Conservation (phyloP, 2,797 vertebrate species). For the Sebastes taczanowskii region DNA sequence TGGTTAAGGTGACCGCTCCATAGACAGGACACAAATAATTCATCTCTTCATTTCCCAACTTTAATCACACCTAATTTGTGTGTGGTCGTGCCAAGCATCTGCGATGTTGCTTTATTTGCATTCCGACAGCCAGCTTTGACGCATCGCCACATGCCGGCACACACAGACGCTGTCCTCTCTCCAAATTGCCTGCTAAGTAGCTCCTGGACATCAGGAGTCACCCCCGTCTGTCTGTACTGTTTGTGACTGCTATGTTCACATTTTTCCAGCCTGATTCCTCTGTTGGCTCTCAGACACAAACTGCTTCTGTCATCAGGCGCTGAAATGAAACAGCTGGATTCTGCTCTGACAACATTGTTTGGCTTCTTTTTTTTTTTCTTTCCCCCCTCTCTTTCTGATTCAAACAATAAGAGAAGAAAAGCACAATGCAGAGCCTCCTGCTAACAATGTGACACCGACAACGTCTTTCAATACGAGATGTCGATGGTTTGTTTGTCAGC, state of each 20-base stretch:
- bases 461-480: conserved; percentile 20
- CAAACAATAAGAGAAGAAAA: conserved; percentile 34
- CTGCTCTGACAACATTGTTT: conserved; percentile 20
- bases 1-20: neutral
- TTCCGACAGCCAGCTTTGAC: conserved; percentile 57
- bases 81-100: conserved; percentile 43
- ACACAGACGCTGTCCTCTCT: conserved; percentile 45
- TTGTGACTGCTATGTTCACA: conserved; percentile 35
- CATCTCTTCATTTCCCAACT: neutral
- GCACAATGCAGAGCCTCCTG: conserved; percentile 30
- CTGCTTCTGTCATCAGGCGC: conserved; percentile 44
- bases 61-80: conserved; percentile 44
- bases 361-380: neutral
- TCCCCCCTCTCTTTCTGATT: neutral
- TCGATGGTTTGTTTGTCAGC: neutral
- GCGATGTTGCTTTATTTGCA: conserved; percentile 62
- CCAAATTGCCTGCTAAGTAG: conserved; percentile 67
- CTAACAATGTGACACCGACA: conserved; percentile 40
- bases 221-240: conserved; percentile 9
- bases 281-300: conserved; percentile 40
- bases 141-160: conserved; percentile 58
- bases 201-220: conserved; percentile 62
- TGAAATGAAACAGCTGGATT: conserved; percentile 43
- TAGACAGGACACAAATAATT: conserved; percentile 18
- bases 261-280: conserved; percentile 50